These are phyloP conservation scores for Sebastes vulpes DNA, from an alignment of 2,797 vertebrate species.

Conservation along the genomic window DNA sequence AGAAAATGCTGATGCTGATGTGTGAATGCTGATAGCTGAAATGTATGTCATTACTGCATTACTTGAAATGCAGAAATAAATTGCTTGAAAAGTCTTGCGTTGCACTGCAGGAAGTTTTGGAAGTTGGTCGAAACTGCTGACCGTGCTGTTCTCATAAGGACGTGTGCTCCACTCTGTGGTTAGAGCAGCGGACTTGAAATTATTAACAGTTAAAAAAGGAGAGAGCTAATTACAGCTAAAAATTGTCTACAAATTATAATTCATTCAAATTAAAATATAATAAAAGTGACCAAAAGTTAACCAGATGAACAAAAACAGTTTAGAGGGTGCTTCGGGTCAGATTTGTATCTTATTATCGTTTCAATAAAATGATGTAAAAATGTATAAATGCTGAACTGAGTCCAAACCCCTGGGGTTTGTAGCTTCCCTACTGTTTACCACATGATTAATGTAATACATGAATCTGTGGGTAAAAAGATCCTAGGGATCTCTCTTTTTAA, in stretches of 20 bases:
- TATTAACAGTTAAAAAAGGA: background rate
- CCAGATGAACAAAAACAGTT: background rate
- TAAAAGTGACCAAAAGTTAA: background rate
- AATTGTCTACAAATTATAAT: background rate
- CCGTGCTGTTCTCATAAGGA: background rate
- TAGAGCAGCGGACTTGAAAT: no score
- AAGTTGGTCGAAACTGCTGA: background rate
- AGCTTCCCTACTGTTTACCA: background rate
- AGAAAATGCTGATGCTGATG: background rate
- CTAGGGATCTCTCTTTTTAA: background rate
- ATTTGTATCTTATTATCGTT: background rate
- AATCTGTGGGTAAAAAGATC: background rate
- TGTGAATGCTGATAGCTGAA: background rate
- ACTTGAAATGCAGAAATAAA: background rate
- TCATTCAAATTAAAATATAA: background rate
- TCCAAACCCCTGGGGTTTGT: background rate
- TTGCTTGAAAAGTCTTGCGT: background rate
- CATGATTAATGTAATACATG: background rate
- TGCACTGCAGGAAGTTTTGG: background rate
- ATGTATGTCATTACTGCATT: background rate
- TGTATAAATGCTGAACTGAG: background rate
- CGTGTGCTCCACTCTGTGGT: background rate
- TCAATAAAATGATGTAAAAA: background rate
- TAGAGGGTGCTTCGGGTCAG: background rate
- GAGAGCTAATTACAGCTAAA: background rate